phyloP scores from a whole-genome alignment of 2,113 vertebrate species.

The Tonatia bakeri region DNA sequence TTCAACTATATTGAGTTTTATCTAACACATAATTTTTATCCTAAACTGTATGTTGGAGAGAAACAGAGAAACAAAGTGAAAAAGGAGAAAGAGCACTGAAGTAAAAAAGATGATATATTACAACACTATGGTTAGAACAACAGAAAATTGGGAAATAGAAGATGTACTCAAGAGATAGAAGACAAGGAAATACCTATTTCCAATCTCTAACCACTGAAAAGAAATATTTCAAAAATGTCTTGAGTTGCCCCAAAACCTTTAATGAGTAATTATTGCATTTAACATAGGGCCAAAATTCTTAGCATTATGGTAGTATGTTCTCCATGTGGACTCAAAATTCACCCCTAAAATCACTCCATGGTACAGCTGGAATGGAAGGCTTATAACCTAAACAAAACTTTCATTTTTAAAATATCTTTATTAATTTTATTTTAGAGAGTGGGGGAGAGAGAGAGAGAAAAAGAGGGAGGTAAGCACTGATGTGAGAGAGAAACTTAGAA shows the following conservation, averaged over 20 bases:
- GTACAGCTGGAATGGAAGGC: neutral
- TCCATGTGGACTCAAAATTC: neutral
- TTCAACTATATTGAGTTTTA: constrained; percentile 1
- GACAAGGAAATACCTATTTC: neutral
- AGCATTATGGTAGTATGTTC: neutral
- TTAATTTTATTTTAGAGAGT: no score
- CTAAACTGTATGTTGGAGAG: neutral
- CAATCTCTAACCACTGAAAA: neutral
- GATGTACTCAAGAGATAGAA: neutral
- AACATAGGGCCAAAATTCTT: neutral
- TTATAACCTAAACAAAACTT: neutral
- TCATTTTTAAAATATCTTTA: neutral
- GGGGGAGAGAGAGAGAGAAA: no score
- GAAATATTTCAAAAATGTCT: neutral
- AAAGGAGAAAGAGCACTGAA: neutral
- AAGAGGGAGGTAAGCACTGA: no score
- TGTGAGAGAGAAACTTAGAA: no score
- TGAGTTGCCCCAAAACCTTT: neutral
- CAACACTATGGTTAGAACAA: neutral
- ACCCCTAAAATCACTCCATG: neutral
- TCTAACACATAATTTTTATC: neutral
- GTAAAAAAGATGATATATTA: neutral
- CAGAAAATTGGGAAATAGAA: neutral
- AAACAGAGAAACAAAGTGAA: neutral
- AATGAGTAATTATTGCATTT: neutral